A percentile compares a stretch with the other conserved stretches of the same genome.
Evolutionary conservation across 2,888 invertebrate genomes (phyloP).

Genomic region (Sarcophaga carnaria): DNA sequence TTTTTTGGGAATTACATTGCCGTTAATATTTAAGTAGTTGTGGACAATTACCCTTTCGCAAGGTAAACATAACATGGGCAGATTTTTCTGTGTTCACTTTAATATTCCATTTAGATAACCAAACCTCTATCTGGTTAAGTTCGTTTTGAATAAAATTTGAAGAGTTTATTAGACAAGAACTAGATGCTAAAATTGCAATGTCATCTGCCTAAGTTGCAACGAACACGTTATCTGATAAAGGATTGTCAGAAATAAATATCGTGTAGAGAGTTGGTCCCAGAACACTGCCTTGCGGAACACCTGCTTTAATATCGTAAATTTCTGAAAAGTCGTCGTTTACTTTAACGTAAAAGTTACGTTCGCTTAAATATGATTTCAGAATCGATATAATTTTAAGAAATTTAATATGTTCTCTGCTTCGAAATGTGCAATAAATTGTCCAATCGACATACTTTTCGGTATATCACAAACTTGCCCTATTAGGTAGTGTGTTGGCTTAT

Average conservation of each 20-base stretch:
- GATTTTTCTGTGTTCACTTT: not conserved
- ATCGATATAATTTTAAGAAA: too few relatives aligned
- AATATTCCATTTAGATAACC: not conserved
- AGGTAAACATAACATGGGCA: not conserved
- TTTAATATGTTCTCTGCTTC: too few relatives aligned
- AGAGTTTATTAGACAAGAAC: not conserved
- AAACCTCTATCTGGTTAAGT: not conserved
- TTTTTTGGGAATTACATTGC: not conserved
- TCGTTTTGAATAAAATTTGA: not conserved
- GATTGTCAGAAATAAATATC: slow-evolving; percentile 26
- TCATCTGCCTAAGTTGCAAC: slow-evolving; percentile 34
- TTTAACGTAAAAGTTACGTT: too few relatives aligned
- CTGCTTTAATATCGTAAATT: too few relatives aligned
- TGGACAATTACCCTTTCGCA: not conserved
- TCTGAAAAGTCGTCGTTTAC: too few relatives aligned
- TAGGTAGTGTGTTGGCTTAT: too few relatives aligned
- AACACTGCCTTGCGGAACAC: slow-evolving; percentile 10
- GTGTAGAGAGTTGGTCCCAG: slow-evolving; percentile 8
- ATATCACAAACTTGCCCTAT: too few relatives aligned
- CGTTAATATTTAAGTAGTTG: not conserved
- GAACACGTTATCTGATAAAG: not conserved
- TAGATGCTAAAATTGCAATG: slow-evolving; percentile 10
- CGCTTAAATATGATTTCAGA: too few relatives aligned
- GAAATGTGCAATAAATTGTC: too few relatives aligned
- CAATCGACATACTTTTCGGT: too few relatives aligned